Percentiles rank a stretch among this genome's conserved stretches.
Conservation (phyloP, 2,888 invertebrate genomes). For the Ochlodes sylvanus region DNA sequence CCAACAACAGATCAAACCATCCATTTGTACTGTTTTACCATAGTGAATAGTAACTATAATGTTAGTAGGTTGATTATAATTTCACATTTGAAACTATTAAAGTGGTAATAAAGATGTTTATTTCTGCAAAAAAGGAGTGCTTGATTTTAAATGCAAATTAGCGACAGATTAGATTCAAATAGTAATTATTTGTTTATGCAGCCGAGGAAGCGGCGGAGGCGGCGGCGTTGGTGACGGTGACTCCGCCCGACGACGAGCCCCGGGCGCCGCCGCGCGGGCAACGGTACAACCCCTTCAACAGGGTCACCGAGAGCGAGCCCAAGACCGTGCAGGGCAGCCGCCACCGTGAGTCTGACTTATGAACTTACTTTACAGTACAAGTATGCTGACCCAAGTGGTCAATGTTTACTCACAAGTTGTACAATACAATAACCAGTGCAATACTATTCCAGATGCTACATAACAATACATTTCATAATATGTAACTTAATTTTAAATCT, state of each 20-base stretch:
- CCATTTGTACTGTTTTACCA: too few relatives aligned
- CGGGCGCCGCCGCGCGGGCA: constrained; percentile 90
- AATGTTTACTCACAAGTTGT: background rate
- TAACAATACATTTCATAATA: too few relatives aligned
- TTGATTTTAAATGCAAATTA: background rate
- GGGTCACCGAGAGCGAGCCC: constrained; percentile 69
- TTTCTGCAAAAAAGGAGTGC: background rate
- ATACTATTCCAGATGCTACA: too few relatives aligned
- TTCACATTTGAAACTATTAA: too few relatives aligned
- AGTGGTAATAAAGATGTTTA: too few relatives aligned
- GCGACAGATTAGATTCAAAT: background rate
- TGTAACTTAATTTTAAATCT: too few relatives aligned
- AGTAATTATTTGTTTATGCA: constrained; percentile 38
- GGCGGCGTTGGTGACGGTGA: constrained; percentile 72
- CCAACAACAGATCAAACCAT: too few relatives aligned
- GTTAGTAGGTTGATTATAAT: too few relatives aligned
- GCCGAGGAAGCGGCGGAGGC: constrained; percentile 75
- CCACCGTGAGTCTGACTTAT: constrained; percentile 67
- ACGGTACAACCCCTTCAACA: constrained; percentile 93
- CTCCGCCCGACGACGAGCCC: constrained; percentile 84
- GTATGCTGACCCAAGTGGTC: too few relatives aligned
- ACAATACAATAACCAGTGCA: too few relatives aligned
- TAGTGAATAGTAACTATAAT: too few relatives aligned
- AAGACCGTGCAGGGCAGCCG: constrained; percentile 70
- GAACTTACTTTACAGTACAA: background rate